Evolutionary conservation across 2,888 invertebrate species (phyloP).

Genomic region (Pseudanteris insignis): DNA sequence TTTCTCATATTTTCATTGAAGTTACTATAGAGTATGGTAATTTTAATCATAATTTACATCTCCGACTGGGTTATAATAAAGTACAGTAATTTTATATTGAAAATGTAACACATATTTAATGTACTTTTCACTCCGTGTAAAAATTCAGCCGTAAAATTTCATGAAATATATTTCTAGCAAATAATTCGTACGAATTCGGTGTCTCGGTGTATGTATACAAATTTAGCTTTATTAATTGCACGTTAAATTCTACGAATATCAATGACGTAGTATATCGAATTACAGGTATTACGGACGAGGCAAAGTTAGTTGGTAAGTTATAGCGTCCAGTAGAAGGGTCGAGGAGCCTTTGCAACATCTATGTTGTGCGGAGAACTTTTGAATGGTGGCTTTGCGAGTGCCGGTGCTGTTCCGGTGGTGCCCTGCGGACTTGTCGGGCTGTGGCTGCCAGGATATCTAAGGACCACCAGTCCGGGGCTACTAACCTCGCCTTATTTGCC

Average conservation of each 20-base stretch:
- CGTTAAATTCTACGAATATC: too few species aligned
- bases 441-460: conserved; percentile 64
- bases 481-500: conserved; percentile 60
- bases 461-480: conserved; percentile 57
- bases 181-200: too few species aligned
- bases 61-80: too few species aligned
- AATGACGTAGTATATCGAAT: conserved; percentile 9
- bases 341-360: conserved; percentile 53
- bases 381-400: conserved; percentile 66
- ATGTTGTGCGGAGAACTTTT: conserved; percentile 67
- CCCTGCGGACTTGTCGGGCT: conserved; percentile 63
- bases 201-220: background rate
- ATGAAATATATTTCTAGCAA: too few species aligned
- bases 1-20: too few species aligned
- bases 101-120: too few species aligned
- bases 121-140: too few species aligned
- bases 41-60: too few species aligned
- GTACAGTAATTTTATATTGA: too few species aligned
- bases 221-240: too few species aligned
- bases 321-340: conserved; percentile 51
- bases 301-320: conserved; percentile 14
- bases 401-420: conserved; percentile 64
- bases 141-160: too few species aligned
- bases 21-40: too few species aligned
- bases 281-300: conserved; percentile 14